These are phyloP conservation scores for Drosophila fungiperda DNA, from an alignment of 2,888 invertebrate species.

Conservation along the genomic window DNA sequence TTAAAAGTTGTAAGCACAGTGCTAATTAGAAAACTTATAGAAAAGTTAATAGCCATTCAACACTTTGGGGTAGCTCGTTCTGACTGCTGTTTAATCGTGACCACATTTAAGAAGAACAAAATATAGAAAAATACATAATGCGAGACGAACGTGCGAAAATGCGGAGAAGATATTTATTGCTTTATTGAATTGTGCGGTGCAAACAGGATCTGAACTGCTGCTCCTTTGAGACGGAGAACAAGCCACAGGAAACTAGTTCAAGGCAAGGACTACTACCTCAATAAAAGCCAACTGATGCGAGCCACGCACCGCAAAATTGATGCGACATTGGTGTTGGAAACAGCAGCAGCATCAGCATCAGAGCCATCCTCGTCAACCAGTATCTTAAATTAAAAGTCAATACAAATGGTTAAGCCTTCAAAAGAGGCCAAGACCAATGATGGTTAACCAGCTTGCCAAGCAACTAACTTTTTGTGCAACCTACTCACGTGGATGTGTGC, in stretches of 20 bases:
- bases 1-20: conserved; percentile 62
- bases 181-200: conserved; percentile 46
- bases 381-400: conserved; percentile 67
- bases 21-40: conserved; percentile 72
- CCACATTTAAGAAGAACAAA: conserved; percentile 68
- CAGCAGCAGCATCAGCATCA: neutral
- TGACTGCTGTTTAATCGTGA: conserved; percentile 72
- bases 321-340: conserved; percentile 20
- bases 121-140: conserved; percentile 34
- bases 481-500: conserved; percentile 46
- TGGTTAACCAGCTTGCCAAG: conserved; percentile 12
- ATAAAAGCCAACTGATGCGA: conserved; percentile 52
- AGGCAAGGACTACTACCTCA: conserved; percentile 61
- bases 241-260: conserved; percentile 59
- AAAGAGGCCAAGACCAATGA: conserved; percentile 14
- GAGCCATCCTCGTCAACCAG: conserved; percentile 1
- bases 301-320: conserved; percentile 53
- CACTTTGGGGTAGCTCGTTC: conserved; percentile 5
- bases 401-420: conserved; percentile 41
- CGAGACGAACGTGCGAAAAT: conserved; percentile 68
- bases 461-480: conserved; percentile 49
- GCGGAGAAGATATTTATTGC: conserved; percentile 49
- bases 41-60: conserved; percentile 32
- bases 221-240: conserved; percentile 39
- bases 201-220: conserved; percentile 24